phyloP scores from a whole-genome alignment of 2,888 invertebrate genomes.

The Tridacna gigas region DNA sequence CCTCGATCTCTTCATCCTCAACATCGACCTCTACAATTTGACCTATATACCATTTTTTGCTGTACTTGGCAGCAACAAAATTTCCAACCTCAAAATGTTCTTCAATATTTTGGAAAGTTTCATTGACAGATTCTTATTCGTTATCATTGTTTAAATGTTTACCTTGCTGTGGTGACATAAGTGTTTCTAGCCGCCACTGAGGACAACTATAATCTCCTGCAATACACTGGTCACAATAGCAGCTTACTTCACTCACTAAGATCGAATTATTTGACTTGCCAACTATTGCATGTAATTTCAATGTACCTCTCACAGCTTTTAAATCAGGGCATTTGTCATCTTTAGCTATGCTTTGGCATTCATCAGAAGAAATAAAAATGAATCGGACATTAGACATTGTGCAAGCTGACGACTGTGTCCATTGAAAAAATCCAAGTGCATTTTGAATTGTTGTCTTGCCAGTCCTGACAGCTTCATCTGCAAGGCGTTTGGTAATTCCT shows the following conservation, averaged over 20 bases:
- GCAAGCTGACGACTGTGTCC: slow-evolving; percentile 13
- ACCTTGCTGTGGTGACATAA: background rate
- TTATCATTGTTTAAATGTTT: background rate
- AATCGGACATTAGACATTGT: slow-evolving; percentile 12
- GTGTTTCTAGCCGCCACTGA: background rate
- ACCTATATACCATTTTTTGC: no score
- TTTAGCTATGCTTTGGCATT: background rate
- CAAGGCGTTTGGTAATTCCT: no score
- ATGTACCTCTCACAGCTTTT: slow-evolving; percentile 14
- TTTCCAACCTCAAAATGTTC: background rate
- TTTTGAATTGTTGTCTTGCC: slow-evolving; percentile 16
- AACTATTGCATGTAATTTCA: slow-evolving; percentile 27
- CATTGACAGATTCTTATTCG: background rate
- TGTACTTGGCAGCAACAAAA: slow-evolving; percentile 21
- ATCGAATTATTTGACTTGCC: slow-evolving; percentile 2
- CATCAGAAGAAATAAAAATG: slow-evolving; percentile 9
- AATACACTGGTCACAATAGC: no score
- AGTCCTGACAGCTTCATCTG: slow-evolving; percentile 20
- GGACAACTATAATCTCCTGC: background rate
- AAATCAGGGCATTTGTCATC: background rate
- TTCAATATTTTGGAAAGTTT: background rate
- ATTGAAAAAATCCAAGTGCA: slow-evolving; percentile 12
- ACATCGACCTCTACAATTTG: slow-evolving; percentile 2
- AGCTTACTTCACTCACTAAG: no score
- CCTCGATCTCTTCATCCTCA: slow-evolving; percentile 26